These are phyloP conservation scores for Nasonia longicornis DNA, from an alignment of 1,140 invertebrate species.

Conservation along the genomic window DNA sequence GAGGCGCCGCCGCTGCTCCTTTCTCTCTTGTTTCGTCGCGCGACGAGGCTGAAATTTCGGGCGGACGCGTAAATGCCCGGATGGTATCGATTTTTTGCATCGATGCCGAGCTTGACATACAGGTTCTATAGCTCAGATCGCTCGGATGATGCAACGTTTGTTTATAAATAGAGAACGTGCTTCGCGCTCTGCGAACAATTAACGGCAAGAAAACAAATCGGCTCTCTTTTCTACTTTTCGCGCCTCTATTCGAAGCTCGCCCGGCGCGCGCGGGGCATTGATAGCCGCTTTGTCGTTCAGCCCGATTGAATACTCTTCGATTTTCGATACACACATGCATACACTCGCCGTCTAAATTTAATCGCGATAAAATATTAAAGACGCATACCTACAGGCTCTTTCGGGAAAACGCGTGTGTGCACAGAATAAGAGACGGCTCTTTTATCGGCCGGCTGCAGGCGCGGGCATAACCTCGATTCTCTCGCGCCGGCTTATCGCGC, in stretches of 20 bases:
- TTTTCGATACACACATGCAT: constrained; percentile 18
- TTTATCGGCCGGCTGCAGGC: not conserved
- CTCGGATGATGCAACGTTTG: not conserved
- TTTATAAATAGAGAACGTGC: no score
- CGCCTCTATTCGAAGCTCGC: not conserved
- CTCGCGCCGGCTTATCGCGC: constrained; percentile 3
- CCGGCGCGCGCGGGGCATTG: not conserved
- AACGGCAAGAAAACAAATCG: not conserved
- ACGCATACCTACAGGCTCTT: not conserved
- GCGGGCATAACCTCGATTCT: constrained; percentile 12
- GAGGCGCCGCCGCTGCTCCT: no score
- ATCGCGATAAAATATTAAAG: constrained; percentile 19
- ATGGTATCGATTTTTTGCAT: not conserved
- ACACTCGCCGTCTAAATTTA: constrained; percentile 5
- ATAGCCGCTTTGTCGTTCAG: constrained; percentile 27
- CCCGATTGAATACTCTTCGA: constrained; percentile 32
- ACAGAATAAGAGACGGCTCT: not conserved
- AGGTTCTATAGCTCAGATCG: not conserved
- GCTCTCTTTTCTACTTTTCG: constrained; percentile 11
- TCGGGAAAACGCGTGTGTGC: not conserved
- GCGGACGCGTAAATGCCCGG: not conserved
- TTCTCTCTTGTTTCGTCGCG: not conserved
- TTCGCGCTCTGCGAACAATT: not conserved
- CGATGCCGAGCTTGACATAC: not conserved
- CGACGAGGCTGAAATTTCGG: not conserved